Base-by-base conservation (phyloP, 2,797 vertebrate species). In the Meriones psammophilus region DNA sequence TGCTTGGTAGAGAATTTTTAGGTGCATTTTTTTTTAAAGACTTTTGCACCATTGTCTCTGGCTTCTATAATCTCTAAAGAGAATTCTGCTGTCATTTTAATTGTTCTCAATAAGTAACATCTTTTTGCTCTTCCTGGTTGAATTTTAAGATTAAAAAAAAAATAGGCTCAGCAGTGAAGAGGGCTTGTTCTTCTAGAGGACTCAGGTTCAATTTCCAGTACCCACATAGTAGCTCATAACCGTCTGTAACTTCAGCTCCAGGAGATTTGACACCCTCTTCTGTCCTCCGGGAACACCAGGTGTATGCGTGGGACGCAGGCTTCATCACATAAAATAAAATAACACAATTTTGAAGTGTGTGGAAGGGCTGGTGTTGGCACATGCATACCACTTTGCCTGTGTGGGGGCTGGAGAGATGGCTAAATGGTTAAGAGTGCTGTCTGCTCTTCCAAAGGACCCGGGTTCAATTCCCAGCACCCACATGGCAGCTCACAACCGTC, bases 31-130 rank as follows among this genome's bases (percentile, higher is more conserved):
- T 94, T 73, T 93, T 85, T 68, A 42, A 88, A 68, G 42, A 80
- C 89, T 30, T 84, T 88, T 84, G n/a, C 5, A 71, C 18, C 17
- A 42, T 58, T 91, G 60, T 71, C 39, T 93, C n/a, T 83, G 66
- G 83, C 30, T 79, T 95, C 46, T 4, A 36, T 89, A 88, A 58
- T 85, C 78, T 84, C 39, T 95, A 20, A 78, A 79, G 68, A 76
- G 30, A 85, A 64, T 17, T 80, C 42, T 94, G 76, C 30, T 94
- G n/a, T 92, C 83, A 42, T 73, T 94, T 93, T 94, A 50, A 39
- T 92, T 66, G 42, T 95, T 94, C 50, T 90, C 12, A 93, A 36
- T 78, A 18, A 42, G 13, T 88, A 28, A 15, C 50, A 24, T 42
- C 30, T 94, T 90, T 60, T 56, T 69, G 76, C 3, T 36, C 28